Base-by-base conservation (phyloP, 2,888 invertebrate species). In the Empis livida region DNA sequence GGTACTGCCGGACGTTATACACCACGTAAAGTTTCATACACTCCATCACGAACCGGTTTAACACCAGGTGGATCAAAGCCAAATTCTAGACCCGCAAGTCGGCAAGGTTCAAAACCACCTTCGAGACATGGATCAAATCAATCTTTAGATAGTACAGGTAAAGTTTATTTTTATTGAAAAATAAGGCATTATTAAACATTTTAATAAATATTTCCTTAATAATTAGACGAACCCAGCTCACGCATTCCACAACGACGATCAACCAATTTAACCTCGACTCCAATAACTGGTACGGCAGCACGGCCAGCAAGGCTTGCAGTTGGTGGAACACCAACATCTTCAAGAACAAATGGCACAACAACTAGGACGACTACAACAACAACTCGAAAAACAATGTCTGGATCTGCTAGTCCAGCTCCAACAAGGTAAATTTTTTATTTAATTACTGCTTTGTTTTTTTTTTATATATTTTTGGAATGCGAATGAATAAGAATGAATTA, bases 81-180 rank as follows among this genome's bases (percentile, higher is more conserved):
- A 40, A 80, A 84, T 50, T 91, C 91, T 49, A 77, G 91, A 59
- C 86, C 91, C 41, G 83, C 84, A 31, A 89, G 90, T 55, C 76
- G 92, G 56, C 79, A 86, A 51, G 89, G 90, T 51, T 90, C 90
- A 52, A 91, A 93, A 68, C 93, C 94, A 54, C 88, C 92, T 17
- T 93, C 93, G 56, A 80, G 93, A 58, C 90, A 93, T 63, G 93
- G 93, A 55, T 94, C 94, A 42, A 92, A 89, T 62, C 77, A 90
- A 51, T 92, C 92, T 41, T 72, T 92, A 56, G 91, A 91, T 66
- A 88, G 89, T 65, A 87, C 88, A 67, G 89, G 89, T 88, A 55
- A 48, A n/a, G n/a, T n/a, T n/a, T n/a, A n/a, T n/a, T n/a, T n/a
- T n/a, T n/a, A 30, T 17, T 35, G 10, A 20, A 14, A 31, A 45